phyloP scores from a whole-genome alignment of 23 tunicate genomes.

The Styela clava region DNA sequence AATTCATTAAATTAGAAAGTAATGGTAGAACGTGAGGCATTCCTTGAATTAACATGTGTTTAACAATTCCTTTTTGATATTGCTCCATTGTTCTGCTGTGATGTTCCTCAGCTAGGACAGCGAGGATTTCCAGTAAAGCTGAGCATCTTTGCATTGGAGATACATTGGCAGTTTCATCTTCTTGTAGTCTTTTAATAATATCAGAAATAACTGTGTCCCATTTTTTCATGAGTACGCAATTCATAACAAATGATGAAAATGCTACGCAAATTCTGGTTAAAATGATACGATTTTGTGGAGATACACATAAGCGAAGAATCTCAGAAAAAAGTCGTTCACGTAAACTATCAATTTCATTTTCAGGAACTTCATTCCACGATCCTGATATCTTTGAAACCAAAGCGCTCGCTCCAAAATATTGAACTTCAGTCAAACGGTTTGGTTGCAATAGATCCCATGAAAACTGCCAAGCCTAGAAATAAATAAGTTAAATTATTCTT shows the following conservation, averaged over 20 bases:
- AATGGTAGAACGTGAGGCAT: conserved; percentile 22
- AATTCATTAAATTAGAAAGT: neutral
- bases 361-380: conserved; percentile 73
- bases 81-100: conserved; percentile 57
- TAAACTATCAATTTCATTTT: conserved; percentile 36
- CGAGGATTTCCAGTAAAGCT: conserved; percentile 76
- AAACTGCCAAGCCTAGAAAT: conserved; percentile 73
- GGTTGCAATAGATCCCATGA: conserved; percentile 63
- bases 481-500: neutral
- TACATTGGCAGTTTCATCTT: conserved; percentile 14
- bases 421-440: conserved; percentile 57
- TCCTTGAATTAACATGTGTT: conserved; percentile 37
- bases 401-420: conserved; percentile 94
- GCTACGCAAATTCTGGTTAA: conserved; percentile 92
- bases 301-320: conserved; percentile 36
- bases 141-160: conserved; percentile 37
- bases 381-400: conserved; percentile 62
- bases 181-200: conserved; percentile 57
- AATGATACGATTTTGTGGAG: conserved; percentile 46
- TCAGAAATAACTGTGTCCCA: conserved; percentile 73
- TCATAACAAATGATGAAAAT: conserved; percentile 62
- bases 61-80: conserved; percentile 42
- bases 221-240: conserved; percentile 33
- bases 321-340: conserved; percentile 51
- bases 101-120: conserved; percentile 88